Base-by-base conservation (phyloP, 2,797 vertebrate genomes). In the Neomorphus geoffroyi region DNA sequence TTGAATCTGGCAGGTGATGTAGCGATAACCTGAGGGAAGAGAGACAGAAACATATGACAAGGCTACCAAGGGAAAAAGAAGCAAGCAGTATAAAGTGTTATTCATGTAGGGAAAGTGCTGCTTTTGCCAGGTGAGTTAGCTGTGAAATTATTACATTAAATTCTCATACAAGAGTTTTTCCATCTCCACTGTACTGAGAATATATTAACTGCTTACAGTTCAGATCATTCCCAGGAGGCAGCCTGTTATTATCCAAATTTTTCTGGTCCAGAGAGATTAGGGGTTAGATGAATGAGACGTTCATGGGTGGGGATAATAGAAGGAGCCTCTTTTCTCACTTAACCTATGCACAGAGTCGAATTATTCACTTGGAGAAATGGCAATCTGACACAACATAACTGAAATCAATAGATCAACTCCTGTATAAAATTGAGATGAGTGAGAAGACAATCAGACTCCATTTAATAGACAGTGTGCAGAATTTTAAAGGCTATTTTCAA, bases 1-100 rank as follows among this genome's bases (percentile, higher is more conserved):
- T 85, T 98, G 98, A 97, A 99, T 98, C 82, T 97, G 98, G 92
- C 99, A 99, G 88, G 98, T 98, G 92, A 99, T 94, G 7, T 99
- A 99, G 78, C 98, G 98, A 95, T 98, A 98, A 80, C 97, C 99
- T 99, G 97, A 77, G 72, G 56, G 83, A 72, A 57, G 80, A 91
- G 4, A 96, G 91, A 93, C 62, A 83, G 91, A 94, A 96, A 90
- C 53, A 89, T 70, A 80, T 85, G 86, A 89, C 41, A 81, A 39
- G 56, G 28, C 43, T 92, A 88, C 75, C 79, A 87, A 84, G 92
- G 71, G 78, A 73, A 91, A 87, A 75, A 87, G 86, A 54, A 93
- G 86, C 62, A 93, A 82, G 85, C 27, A 72, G 37, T 39, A 77
- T 60, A 80, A 92, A 88, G 93, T 78, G 60, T 48, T 90, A 84